Evolutionary conservation across 2,797 vertebrate species (phyloP), one percentile per base, ranked within the genome.

Genomic region (Rhodeus uyekii): DNA sequence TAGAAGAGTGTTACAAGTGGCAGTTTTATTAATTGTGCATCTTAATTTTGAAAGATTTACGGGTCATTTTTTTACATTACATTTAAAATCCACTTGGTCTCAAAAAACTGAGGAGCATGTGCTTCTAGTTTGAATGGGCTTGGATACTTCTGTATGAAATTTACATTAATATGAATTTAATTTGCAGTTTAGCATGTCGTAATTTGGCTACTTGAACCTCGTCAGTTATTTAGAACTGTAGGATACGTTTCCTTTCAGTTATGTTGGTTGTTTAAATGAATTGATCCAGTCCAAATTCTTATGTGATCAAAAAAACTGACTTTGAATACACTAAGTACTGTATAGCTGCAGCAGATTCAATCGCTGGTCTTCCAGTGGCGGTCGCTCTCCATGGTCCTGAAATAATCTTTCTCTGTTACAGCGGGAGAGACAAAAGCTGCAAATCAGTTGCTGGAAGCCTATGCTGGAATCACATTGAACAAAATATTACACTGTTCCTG

Each of bases 381-480:
- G 71, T 14, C 46, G 1, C 63, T 83, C 76, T 80, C 69, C 80
- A 50, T 74, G 67, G 61, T 78, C 76, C 84, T 76, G 81, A 82
- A 76, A 76, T 60, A 42, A 82, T 74, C 55, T 8, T 38, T 39
- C 72, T 55, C 80, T 39, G 16, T 48, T 81, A 29, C 71, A 39
- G 60, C 48, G 13, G 71, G 44, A 13, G n/a, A 73, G 44, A 65
- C 69, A 29, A 73, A 73, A 81, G 60, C 69, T 65, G 60, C 24
- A 42, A 61, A 48, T 76, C 58, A 76, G 7, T 76, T 61, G 55
- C 74, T 76, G 74, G 55, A 76, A 61, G 58, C 55, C 58, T 76
- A 46, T 46, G 58, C 58, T 63, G 38, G 39, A 76, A 46, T 76
- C 74, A 44, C 55, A 76, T 61, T 24, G 38, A 76, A 76, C 4